Percentiles rank a stretch among this genome's conserved stretches.
phyloP scores from a whole-genome alignment of 92 coral and sea anemone genomes.

The Isaurus tuberculatus region DNA sequence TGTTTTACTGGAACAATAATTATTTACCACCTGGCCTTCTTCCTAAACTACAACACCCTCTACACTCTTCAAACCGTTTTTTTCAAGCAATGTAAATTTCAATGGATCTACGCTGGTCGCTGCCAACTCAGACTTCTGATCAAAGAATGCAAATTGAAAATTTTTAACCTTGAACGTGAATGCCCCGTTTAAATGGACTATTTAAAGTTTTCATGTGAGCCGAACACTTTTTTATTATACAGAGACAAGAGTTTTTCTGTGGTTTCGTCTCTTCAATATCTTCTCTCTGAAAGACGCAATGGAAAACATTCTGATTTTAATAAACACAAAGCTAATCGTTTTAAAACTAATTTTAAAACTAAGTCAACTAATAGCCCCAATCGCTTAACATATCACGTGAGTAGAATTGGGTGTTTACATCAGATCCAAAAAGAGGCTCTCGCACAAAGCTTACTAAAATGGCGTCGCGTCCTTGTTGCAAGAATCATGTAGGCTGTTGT shows the following conservation, averaged over 20 bases:
- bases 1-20: conserved; percentile 14
- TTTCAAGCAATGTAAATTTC: conserved; percentile 6
- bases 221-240: background rate
- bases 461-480: conserved; percentile 25
- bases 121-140: background rate
- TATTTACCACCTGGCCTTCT: conserved; percentile 20
- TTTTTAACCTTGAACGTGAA: background rate
- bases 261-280: background rate
- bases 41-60: background rate
- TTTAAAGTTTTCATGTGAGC: background rate
- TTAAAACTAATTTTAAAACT: background rate
- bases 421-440: too few relatives aligned
- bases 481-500: too few relatives aligned
- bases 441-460: too few relatives aligned
- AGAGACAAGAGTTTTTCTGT: background rate
- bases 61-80: conserved; percentile 17
- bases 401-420: conserved; percentile 39
- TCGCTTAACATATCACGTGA: conserved; percentile 65
- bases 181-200: background rate
- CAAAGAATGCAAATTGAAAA: background rate
- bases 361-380: conserved; percentile 63
- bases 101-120: background rate
- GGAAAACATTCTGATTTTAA: background rate
- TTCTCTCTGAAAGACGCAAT: background rate
- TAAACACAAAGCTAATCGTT: background rate